Percentiles rank a stretch among this genome's conserved stretches.
These are phyloP conservation scores for Sinocyclocheilus grahami DNA, from an alignment of 2,113 vertebrate species.

Conservation along the genomic window DNA sequence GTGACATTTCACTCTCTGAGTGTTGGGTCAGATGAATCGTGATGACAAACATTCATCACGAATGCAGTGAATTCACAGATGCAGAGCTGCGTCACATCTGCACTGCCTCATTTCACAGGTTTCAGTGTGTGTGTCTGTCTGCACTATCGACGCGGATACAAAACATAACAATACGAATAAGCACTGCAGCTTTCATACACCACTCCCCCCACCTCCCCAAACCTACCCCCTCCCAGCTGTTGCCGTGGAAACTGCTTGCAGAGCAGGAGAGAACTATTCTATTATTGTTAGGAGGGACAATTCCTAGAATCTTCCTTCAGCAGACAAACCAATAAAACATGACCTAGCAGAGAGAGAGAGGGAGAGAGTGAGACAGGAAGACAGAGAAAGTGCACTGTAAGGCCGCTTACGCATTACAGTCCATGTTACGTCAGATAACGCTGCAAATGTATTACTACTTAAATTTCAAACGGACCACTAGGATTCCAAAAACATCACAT, in stretches of 20 bases:
- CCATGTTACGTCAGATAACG: background rate
- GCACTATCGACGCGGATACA: constrained; percentile 46
- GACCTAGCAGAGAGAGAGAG: constrained; percentile 65
- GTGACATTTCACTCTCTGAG: constrained; percentile 33
- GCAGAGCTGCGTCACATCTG: background rate
- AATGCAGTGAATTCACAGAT: constrained; percentile 48
- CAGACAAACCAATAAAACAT: constrained; percentile 72
- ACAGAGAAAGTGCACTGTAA: constrained; percentile 48
- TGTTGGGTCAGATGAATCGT: constrained; percentile 35
- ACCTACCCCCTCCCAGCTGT: constrained; percentile 68
- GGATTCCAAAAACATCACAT: too few relatives aligned
- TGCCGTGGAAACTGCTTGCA: constrained; percentile 80
- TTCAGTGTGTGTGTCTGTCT: background rate
- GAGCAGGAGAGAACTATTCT: constrained; percentile 75
- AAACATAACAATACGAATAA: constrained; percentile 70
- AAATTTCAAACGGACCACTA: too few relatives aligned
- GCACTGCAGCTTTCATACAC: constrained; percentile 47
- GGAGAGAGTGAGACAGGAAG: constrained; percentile 49
- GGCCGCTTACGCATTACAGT: background rate
- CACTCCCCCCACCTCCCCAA: constrained; percentile 24
- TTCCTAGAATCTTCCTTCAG: constrained; percentile 51
- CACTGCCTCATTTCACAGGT: background rate
- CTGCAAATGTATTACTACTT: background rate
- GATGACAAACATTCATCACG: constrained; percentile 55
- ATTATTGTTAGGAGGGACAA: constrained; percentile 60